Conservation (phyloP, 2,888 invertebrate species). For the Boloria euphrosyne region DNA sequence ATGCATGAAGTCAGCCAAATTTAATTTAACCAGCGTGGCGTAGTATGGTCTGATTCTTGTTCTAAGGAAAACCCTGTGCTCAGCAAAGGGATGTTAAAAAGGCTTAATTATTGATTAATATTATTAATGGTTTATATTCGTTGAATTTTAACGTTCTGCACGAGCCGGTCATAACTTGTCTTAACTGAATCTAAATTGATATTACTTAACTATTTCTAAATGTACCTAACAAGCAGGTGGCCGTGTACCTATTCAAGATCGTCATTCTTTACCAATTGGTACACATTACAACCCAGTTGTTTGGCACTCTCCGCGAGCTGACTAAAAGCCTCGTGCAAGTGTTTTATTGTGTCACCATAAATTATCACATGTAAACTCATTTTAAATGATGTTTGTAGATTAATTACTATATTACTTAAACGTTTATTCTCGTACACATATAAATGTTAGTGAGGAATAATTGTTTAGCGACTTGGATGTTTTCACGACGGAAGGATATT, state of each 20-base stretch:
- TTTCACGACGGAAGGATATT: slow-evolving; percentile 21
- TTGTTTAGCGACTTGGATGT: slow-evolving; percentile 16
- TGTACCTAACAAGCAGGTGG: slow-evolving; percentile 18
- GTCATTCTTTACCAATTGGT: neutral
- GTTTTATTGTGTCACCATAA: neutral
- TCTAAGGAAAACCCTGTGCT: no score
- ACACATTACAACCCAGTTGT: neutral
- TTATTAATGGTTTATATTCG: slow-evolving; percentile 1
- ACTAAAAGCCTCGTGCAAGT: neutral
- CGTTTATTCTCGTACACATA: neutral
- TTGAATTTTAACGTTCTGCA: neutral
- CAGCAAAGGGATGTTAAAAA: no score
- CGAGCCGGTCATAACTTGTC: slow-evolving; percentile 3
- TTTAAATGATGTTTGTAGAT: neutral
- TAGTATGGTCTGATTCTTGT: no score
- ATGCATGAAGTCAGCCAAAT: no score
- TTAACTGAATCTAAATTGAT: slow-evolving; percentile 15
- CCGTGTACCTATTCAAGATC: neutral
- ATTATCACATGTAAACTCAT: slow-evolving; percentile 11
- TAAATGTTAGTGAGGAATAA: slow-evolving; percentile 13
- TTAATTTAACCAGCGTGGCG: no score
- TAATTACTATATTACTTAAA: neutral
- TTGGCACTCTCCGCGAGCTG: slow-evolving; percentile 11
- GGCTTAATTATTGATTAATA: no score
- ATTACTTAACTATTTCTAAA: slow-evolving; percentile 12